Percentiles rank a stretch among this genome's conserved stretches.
Evolutionary conservation across 2,888 invertebrate species (phyloP).

Genomic region (Creontiades dilutus): DNA sequence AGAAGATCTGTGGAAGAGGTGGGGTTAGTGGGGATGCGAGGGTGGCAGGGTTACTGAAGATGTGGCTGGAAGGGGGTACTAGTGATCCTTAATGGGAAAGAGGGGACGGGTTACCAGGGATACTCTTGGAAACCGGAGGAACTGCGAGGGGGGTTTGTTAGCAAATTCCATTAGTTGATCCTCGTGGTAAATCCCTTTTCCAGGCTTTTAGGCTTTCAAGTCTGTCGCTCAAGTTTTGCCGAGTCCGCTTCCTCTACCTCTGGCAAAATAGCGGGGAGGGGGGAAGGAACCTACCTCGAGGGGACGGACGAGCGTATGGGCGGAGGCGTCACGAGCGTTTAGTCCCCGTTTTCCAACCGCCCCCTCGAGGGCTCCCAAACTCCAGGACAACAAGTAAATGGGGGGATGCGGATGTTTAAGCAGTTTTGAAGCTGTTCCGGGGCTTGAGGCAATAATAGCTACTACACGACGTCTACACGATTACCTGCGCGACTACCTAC

Average conservation of each 20-base stretch:
- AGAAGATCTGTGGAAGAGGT: not conserved
- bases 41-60: too few species aligned
- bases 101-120: not conserved
- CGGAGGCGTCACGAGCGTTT: slow-evolving; percentile 10
- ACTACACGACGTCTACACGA: too few species aligned
- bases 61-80: too few species aligned
- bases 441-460: not conserved
- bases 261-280: not conserved
- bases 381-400: not conserved
- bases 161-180: slow-evolving; percentile 66
- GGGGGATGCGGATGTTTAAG: not conserved
- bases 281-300: not conserved
- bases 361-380: not conserved
- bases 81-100: not conserved
- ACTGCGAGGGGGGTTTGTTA: slow-evolving; percentile 44
- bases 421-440: not conserved
- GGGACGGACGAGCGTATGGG: slow-evolving; percentile 14
- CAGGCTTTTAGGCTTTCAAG: slow-evolving; percentile 58
- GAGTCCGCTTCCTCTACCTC: not conserved
- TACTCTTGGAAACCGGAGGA: not conserved
- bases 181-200: slow-evolving; percentile 55
- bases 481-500: too few species aligned
- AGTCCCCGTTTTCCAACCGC: not conserved
- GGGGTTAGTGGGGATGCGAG: too few species aligned
- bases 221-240: slow-evolving; percentile 49